Evolutionary conservation across 2,888 invertebrate genomes (phyloP).

Genomic region (Aphidius colemani): DNA sequence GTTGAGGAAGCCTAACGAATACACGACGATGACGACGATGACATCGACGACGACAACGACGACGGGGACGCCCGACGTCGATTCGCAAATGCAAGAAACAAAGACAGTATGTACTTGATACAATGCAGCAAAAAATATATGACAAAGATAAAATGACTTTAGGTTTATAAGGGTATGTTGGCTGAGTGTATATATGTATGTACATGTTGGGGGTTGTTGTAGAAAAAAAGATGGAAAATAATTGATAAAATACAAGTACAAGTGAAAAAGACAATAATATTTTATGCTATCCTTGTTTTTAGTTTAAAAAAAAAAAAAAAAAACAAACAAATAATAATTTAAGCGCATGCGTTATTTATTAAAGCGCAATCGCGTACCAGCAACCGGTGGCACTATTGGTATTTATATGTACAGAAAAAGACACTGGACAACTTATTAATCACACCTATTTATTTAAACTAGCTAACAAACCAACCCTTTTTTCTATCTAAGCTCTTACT

Average conservation of each 20-base stretch:
- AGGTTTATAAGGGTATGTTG: constrained; percentile 2
- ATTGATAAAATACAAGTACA: not conserved
- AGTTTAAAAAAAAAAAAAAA: too few species aligned
- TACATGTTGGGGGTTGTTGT: constrained; percentile 11
- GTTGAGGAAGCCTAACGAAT: constrained; percentile 38
- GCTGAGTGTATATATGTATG: not conserved
- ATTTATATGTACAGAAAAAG: constrained; percentile 32
- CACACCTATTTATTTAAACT: constrained; percentile 20
- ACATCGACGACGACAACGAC: constrained; percentile 13
- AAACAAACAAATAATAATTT: not conserved
- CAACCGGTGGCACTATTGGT: constrained; percentile 35
- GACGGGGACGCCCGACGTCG: constrained; percentile 28
- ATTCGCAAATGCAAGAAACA: constrained; percentile 12
- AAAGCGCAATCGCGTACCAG: constrained; percentile 20
- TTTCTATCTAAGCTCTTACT: not conserved
- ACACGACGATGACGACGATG: too few species aligned
- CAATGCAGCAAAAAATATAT: not conserved
- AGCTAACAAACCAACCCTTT: not conserved
- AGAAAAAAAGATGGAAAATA: not conserved
- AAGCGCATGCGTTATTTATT: constrained; percentile 17
- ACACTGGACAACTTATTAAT: constrained; percentile 35
- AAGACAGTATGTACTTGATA: not conserved
- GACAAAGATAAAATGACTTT: not conserved
- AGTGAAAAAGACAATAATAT: constrained; percentile 1
- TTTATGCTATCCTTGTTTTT: too few species aligned